Percentiles rank a stretch among this genome's conserved stretches.
These are phyloP conservation scores for Hirtodrosophila duncani DNA, from an alignment of 2,888 invertebrate species.

Conservation along the genomic window DNA sequence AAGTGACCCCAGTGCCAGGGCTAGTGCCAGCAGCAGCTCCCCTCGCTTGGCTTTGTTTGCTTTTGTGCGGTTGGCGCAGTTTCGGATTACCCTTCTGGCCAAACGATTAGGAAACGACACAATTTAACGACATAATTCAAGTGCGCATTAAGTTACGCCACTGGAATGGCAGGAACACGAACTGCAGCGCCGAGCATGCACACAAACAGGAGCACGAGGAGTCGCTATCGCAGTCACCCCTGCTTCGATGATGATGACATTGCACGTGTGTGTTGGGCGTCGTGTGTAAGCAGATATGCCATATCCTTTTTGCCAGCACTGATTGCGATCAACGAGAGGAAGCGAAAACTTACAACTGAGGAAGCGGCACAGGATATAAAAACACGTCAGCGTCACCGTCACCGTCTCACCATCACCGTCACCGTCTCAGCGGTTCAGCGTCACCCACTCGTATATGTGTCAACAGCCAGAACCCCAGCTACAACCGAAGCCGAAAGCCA, in stretches of 20 bases:
- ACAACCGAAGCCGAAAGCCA: conserved; percentile 22
- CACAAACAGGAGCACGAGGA: conserved; percentile 3
- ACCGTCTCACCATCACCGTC: background rate
- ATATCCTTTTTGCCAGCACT: conserved; percentile 66
- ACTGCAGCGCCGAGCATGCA: background rate
- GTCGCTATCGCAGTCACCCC: conserved; percentile 41
- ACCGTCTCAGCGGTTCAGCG: background rate
- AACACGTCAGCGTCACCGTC: conserved; percentile 12
- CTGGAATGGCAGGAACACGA: background rate
- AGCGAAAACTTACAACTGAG: conserved; percentile 76
- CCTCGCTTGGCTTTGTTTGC: conserved; percentile 52
- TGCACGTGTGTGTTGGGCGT: conserved; percentile 39
- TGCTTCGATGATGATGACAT: conserved; percentile 27
- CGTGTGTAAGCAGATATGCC: conserved; percentile 67
- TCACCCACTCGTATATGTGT: conserved; percentile 61
- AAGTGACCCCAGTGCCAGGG: conserved; percentile 16
- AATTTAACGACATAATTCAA: conserved; percentile 72
- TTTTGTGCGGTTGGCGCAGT: conserved; percentile 17
- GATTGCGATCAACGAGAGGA: conserved; percentile 68
- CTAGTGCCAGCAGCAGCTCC: too few relatives aligned
- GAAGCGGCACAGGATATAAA: conserved; percentile 67
- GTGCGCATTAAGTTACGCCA: conserved; percentile 63
- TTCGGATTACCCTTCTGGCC: conserved; percentile 49
- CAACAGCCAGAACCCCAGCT: conserved; percentile 35
- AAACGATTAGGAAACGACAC: conserved; percentile 71